Conservation (phyloP, 2,797 vertebrate genomes). For the Acestrorhynchus altus region DNA sequence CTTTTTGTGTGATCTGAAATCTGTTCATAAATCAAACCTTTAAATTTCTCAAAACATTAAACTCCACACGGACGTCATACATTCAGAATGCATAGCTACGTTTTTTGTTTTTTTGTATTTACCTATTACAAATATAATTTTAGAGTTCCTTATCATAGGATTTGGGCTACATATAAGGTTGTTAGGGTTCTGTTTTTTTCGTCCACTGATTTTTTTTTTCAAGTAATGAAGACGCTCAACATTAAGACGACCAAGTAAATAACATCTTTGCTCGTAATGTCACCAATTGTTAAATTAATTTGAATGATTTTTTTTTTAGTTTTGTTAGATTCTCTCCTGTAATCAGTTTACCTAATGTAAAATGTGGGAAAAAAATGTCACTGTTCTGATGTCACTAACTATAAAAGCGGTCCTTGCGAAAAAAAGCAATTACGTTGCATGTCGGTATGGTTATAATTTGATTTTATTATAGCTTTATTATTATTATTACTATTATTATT, state of each 20-base stretch:
- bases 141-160: not conserved
- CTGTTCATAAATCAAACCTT: not conserved
- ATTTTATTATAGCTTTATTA: not conserved
- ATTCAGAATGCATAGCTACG: constrained; percentile 86
- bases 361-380: constrained; percentile 25
- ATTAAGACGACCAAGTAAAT: too few species aligned
- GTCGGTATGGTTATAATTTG: not conserved
- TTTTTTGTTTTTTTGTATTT: constrained; percentile 68
- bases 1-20: not conserved
- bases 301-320: not conserved
- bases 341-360: not conserved
- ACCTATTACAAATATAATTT: constrained; percentile 16
- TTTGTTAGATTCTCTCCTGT: not conserved
- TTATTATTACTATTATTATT: not conserved
- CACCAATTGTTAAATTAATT: not conserved
- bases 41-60: constrained; percentile 19
- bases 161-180: not conserved
- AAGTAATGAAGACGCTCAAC: too few species aligned
- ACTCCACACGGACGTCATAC: constrained; percentile 74
- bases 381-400: constrained; percentile 12
- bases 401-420: not conserved
- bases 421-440: constrained; percentile 5
- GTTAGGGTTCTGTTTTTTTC: not conserved
- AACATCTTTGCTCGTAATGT: not conserved
- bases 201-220: not conserved